Percentiles rank a stretch among this genome's conserved stretches.
Conservation (phyloP, 2,888 invertebrate species). For the Limnephilus rhombicus region DNA sequence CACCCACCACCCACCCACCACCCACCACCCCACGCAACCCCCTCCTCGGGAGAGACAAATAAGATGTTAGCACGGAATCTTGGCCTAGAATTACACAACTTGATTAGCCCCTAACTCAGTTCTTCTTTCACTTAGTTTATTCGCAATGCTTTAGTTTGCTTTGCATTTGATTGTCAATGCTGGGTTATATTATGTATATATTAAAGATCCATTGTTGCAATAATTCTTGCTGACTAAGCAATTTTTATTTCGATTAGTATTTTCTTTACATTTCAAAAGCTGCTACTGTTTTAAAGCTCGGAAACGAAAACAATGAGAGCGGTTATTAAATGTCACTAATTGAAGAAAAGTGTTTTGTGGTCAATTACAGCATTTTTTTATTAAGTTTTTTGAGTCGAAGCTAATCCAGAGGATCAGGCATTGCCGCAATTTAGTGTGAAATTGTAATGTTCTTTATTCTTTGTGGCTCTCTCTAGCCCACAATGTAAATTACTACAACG, state of each 20-base stretch:
- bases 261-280: not conserved
- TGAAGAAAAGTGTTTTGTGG: not conserved
- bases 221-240: not conserved
- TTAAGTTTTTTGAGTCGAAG: no score
- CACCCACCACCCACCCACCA: not conserved
- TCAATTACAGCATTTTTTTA: no score
- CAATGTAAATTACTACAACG: no score
- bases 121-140: not conserved
- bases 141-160: not conserved
- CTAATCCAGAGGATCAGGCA: no score
- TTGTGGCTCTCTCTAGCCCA: no score
- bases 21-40: not conserved
- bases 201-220: not conserved
- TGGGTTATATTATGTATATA: not conserved
- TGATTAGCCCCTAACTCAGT: not conserved
- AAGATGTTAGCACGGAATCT: constrained; percentile 62
- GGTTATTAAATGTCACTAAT: not conserved
- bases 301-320: not conserved
- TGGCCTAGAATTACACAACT: constrained; percentile 8
- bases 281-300: not conserved
- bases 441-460: no score
- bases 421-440: no score
- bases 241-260: not conserved
- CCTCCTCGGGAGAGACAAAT: constrained; percentile 54
- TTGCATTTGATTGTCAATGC: not conserved